A percentile compares a stretch with the other conserved stretches of the same genome.
Evolutionary conservation across 53 echinoderm and acorn worm genomes (phyloP).

Genomic region (Arbacia lixula): DNA sequence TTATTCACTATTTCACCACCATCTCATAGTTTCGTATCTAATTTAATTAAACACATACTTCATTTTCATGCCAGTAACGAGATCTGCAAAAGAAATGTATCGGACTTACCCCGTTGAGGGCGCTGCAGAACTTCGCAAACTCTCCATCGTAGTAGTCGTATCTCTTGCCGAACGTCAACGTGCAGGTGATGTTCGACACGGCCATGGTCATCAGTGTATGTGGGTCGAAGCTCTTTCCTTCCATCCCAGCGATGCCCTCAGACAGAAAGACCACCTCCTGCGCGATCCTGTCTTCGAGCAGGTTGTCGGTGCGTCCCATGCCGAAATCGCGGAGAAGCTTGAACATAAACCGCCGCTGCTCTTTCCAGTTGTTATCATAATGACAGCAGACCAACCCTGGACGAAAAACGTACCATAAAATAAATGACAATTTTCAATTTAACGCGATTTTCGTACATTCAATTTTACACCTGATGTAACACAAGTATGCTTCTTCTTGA

Average conservation of each 20-base stretch:
- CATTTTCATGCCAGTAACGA: too few relatives aligned
- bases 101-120: not conserved
- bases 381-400: conserved; percentile 45
- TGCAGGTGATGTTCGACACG: conserved; percentile 62
- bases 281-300: conserved; percentile 45
- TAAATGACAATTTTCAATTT: too few relatives aligned
- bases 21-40: too few relatives aligned
- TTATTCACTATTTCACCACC: too few relatives aligned
- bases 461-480: too few relatives aligned
- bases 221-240: conserved; percentile 49
- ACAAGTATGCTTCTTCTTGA: too few relatives aligned
- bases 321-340: conserved; percentile 54
- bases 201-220: conserved; percentile 41
- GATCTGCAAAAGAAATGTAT: too few relatives aligned
- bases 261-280: conserved; percentile 42
- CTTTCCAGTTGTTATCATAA: conserved; percentile 65
- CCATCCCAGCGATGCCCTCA: conserved; percentile 3
- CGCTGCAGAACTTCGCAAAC: conserved; percentile 27
- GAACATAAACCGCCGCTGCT: conserved; percentile 63
- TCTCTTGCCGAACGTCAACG: conserved; percentile 51
- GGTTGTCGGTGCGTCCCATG: conserved; percentile 48
- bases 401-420: too few relatives aligned
- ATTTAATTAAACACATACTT: too few relatives aligned
- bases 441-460: too few relatives aligned
- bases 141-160: conserved; percentile 53